Evolutionary conservation across 2,113 vertebrate species (phyloP).

Genomic region (Anthoscopus minutus): DNA sequence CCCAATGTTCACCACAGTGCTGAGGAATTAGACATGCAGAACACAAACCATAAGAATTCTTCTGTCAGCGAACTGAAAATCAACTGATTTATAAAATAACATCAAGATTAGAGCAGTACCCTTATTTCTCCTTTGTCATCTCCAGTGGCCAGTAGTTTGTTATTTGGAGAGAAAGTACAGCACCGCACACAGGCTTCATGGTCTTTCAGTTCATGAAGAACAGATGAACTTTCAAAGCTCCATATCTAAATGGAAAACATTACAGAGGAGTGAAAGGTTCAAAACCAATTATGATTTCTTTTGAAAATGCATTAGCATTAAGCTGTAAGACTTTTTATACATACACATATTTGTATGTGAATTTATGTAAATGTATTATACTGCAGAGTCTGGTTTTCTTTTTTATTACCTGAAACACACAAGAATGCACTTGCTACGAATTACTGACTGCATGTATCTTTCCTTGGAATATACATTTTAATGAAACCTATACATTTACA

Average conservation of each 20-base stretch:
- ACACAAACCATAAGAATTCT: background rate
- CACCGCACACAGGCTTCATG: constrained; percentile 91
- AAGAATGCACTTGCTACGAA: background rate
- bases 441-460: background rate
- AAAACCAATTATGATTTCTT: background rate
- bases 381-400: background rate
- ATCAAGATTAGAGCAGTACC: constrained; percentile 64
- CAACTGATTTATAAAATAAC: background rate
- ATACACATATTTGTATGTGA: too few species aligned
- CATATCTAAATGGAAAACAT: constrained; percentile 77
- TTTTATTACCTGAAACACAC: background rate
- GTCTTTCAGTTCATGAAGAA: constrained; percentile 73
- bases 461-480: background rate
- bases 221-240: constrained; percentile 74
- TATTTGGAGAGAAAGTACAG: constrained; percentile 84
- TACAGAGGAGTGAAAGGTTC: background rate
- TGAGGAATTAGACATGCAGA: background rate
- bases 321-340: background rate
- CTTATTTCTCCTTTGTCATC: constrained; percentile 94
- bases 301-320: background rate
- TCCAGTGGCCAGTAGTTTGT: constrained; percentile 82
- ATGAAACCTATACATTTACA: background rate
- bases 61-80: background rate
- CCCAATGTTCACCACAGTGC: accelerated
- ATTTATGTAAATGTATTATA: background rate